Evolutionary conservation across 2,113 vertebrate genomes (phyloP), one percentile per base, ranked within the genome.

Genomic region (Alligator mississippiensis): DNA sequence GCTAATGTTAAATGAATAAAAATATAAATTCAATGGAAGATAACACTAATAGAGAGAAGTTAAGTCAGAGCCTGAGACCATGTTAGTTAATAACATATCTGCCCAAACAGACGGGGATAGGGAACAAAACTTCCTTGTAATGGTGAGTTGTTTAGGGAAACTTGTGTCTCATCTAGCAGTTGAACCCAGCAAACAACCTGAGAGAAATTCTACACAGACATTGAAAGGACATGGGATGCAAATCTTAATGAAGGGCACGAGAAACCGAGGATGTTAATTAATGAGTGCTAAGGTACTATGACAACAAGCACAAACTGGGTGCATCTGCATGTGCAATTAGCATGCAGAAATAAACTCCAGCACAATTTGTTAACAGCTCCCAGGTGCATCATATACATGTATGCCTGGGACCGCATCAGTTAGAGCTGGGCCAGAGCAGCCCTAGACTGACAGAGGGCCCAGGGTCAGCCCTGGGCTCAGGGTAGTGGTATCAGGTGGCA

Each of bases 1-100:
- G 47, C 59, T 77, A 92, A 74, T 88, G 30, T 27, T 80, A 34
- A 89, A 74, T 11, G 80, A 94, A 82, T 18, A 92, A 38, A 77
- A 76, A 74, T 60, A 7, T 64, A 25, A 80, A 27, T 34, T 64
- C 28, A 80, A 27, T 34, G 77, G 4, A 18, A 47, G 30, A 24
- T 61, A 21, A 27, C 82, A 85, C 66, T 57, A 64, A 3, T 15
- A 13, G 60, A 19, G 76, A 19, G 11, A 28, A 28, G 80, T 72
- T 63, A 87, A 64, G 14, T 21, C 93, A 92, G 77, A 54, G 28
- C 28, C 38, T 59, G 70, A 84, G 5, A 10, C 38, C 47, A 4
- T 84, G 18, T 28, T 90, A 61, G 81, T 90, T 62, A 75, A 1
- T 1, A 2, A 54, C 34, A 84, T 80, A 61, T 90, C 66, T 80